These are phyloP conservation scores for Ptychadena robeensis DNA, from an alignment of 2,797 vertebrate species.

Conservation along the genomic window DNA sequence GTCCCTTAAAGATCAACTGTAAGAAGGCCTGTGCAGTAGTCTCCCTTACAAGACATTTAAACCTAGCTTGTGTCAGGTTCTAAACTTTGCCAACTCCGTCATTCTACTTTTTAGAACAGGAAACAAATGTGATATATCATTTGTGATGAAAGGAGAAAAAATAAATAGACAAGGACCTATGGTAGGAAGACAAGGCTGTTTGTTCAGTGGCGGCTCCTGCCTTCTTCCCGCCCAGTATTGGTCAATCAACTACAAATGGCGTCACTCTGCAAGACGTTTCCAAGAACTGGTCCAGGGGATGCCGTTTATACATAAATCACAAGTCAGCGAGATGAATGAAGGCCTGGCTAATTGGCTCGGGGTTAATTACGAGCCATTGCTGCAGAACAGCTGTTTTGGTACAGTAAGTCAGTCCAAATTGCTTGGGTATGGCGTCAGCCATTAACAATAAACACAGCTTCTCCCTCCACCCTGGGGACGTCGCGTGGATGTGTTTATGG, in stretches of 20 bases:
- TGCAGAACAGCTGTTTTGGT: conserved; percentile 57
- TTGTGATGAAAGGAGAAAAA: conserved; percentile 8
- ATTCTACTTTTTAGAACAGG: neutral
- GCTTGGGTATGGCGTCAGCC: conserved; percentile 57
- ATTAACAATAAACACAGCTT: conserved; percentile 52
- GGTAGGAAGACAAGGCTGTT: neutral
- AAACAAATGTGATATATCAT: conserved; percentile 16
- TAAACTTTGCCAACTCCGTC: neutral
- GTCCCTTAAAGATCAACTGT: neutral
- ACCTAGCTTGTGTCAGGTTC: neutral
- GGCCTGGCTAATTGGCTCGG: conserved; percentile 56
- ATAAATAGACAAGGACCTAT: neutral
- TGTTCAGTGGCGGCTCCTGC: neutral
- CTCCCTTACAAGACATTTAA: too few species aligned
- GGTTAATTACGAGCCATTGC: conserved; percentile 52
- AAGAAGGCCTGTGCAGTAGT: neutral
- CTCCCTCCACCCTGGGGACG: conserved; percentile 39
- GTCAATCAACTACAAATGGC: conserved; percentile 30
- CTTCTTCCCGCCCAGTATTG: neutral
- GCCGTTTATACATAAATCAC: conserved; percentile 55
- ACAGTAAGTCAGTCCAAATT: conserved; percentile 55
- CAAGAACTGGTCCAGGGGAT: conserved; percentile 44
- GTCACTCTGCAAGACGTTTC: conserved; percentile 42
- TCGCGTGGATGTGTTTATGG: conserved; percentile 45
- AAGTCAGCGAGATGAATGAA: conserved; percentile 60